Percentiles rank a stretch among this genome's conserved stretches.
phyloP scores from a whole-genome alignment of 2,888 invertebrate genomes.

The Corbicula japonica region DNA sequence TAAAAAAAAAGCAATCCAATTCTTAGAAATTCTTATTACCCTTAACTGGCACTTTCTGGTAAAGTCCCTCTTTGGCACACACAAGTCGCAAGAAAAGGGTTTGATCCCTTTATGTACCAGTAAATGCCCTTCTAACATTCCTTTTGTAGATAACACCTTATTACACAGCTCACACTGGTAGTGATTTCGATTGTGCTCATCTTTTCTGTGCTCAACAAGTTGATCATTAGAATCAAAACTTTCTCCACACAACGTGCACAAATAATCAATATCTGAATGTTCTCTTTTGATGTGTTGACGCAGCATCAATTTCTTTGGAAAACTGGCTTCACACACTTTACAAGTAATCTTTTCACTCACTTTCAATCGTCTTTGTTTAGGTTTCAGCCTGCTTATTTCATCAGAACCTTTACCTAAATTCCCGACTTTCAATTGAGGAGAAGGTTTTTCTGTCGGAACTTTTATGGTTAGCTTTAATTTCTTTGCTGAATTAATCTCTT shows the following conservation, averaged over 20 bases:
- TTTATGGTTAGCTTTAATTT: background rate
- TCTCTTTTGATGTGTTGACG: constrained; percentile 20
- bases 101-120: constrained; percentile 51
- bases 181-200: constrained; percentile 13
- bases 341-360: constrained; percentile 14
- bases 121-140: constrained; percentile 45
- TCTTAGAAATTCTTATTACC: too few relatives aligned
- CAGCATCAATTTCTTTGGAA: constrained; percentile 11
- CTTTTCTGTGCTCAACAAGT: constrained; percentile 21
- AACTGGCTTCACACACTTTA: constrained; percentile 32
- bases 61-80: constrained; percentile 41
- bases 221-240: constrained; percentile 16
- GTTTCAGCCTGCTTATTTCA: background rate
- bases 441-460: constrained; percentile 9
- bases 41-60: constrained; percentile 46
- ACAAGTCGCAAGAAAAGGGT: constrained; percentile 46
- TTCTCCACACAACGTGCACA: constrained; percentile 34
- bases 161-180: constrained; percentile 46
- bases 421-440: too few relatives aligned
- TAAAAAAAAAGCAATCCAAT: too few relatives aligned
- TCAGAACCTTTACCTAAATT: too few relatives aligned
- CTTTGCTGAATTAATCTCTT: background rate
- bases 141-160: constrained; percentile 44
- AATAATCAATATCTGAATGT: constrained; percentile 24
- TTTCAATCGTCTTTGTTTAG: background rate